Evolutionary conservation across 2,113 vertebrate genomes (phyloP).

Genomic region (Otus sunia): DNA sequence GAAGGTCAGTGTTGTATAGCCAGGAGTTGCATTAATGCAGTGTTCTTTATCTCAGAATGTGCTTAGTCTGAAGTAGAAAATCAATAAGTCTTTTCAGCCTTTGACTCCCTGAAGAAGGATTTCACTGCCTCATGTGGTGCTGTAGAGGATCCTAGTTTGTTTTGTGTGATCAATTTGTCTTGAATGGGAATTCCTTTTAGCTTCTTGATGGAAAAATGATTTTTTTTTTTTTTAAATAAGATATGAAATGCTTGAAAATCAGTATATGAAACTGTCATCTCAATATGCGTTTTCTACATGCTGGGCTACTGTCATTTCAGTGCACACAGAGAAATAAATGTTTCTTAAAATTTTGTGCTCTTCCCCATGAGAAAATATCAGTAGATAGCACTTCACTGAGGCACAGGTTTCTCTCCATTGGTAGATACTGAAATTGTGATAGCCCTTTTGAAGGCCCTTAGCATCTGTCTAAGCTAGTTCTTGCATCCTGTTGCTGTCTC

Average conservation of each 20-base stretch:
- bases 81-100: not conserved
- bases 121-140: not conserved
- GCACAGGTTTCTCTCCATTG: not conserved
- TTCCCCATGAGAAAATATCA: not conserved
- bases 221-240: not conserved
- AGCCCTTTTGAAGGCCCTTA: not conserved
- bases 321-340: not conserved
- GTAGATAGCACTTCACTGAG: not conserved
- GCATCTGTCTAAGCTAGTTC: not conserved
- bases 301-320: not conserved
- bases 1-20: not conserved
- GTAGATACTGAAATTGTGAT: not conserved
- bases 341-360: not conserved
- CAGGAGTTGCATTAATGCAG: not conserved
- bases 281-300: fast-evolving
- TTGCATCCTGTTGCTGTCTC: not conserved
- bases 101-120: not conserved
- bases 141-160: not conserved
- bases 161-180: not conserved
- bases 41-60: not conserved
- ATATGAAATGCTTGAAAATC: not conserved
- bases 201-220: not conserved
- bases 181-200: not conserved
- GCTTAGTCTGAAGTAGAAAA: slow-evolving; percentile 11
- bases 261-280: not conserved